Evolutionary conservation across 2,797 vertebrate species (phyloP), one percentile per base, ranked within the genome.

Genomic region (Melanotaenia parkinsoni): DNA sequence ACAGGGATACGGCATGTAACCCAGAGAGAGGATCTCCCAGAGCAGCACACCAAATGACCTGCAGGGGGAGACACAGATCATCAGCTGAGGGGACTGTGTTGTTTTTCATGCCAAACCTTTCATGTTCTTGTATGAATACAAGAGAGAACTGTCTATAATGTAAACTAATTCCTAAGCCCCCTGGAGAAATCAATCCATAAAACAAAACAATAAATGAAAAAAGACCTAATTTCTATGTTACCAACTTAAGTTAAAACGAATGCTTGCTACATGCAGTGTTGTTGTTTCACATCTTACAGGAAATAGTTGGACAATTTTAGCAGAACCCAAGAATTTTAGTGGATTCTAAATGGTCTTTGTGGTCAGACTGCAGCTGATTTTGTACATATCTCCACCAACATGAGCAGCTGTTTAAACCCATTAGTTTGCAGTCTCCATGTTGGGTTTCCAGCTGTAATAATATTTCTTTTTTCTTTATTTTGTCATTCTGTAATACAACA

Each of bases 11-110:
- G 96, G 96, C 96, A 97, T 96, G 85, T 96, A 99, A 32, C 97
- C 97, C 84, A 98, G 88, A 37, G 96, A 99, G 81, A 98, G 95
- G 86, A 98, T 97, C 89, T 98, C 96, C 97, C 97, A 97, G n/a
- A 99, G 95, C 62, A 99, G 92, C 63, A 98, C 96, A 38, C 97
- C 97, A 83, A 98, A 99, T 30, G 97, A 99, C 97, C 97, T 99
- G 88, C 80, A 91, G 88, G 85, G 75, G 91, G 85, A 83, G 91
- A 83, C 81, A 91, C 58, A 90, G 71, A 47, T 70, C 77, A 79
- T 40, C 62, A 63, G 28, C 65, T 67, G 59, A 54, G 35, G 53
- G 47, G 37, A 47, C 18, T 18, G 37, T 37, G 58, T 45, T 4
- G 35, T 51, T 38, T 45, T 56, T 16, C 51, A 67, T 20, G 11